Percentiles rank a stretch among this genome's conserved stretches.
Conservation (phyloP, 2,113 vertebrate genomes). For the Numida meleagris region DNA sequence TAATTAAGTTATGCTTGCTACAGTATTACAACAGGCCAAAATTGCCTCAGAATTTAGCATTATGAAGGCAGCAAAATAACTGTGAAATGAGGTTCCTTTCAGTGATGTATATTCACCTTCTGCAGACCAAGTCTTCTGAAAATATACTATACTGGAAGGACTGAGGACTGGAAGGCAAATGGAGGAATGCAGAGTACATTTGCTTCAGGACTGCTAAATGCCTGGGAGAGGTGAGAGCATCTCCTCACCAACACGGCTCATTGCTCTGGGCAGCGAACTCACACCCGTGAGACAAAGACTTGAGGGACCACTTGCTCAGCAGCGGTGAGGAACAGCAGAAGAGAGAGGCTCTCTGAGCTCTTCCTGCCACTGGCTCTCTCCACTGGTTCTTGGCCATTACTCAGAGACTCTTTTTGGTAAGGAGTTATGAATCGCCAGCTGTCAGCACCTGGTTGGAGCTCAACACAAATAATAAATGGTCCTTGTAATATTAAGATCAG, state of each 20-base stretch:
- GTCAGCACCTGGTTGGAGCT: neutral
- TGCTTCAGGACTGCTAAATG: neutral
- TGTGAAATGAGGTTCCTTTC: neutral
- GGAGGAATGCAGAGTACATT: accelerated
- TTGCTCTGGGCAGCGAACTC: neutral
- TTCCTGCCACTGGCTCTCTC: neutral
- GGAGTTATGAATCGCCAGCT: neutral
- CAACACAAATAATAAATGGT: slow-evolving; percentile 19
- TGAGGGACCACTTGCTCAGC: neutral
- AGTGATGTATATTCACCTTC: neutral
- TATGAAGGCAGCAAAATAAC: neutral
- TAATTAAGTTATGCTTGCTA: slow-evolving; percentile 56
- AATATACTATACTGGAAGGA: accelerated
- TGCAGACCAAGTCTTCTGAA: neutral
- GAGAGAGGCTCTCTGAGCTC: neutral
- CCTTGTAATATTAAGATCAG: neutral
- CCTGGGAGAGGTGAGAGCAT: neutral
- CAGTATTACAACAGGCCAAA: neutral
- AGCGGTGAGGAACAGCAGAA: neutral
- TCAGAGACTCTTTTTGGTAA: neutral
- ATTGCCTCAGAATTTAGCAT: neutral
- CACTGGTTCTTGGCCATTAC: neutral
- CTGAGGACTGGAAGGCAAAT: neutral
- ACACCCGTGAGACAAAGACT: neutral
- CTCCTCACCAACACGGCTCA: neutral